Percentiles rank a stretch among this genome's conserved stretches.
Conservation (phyloP, 2,113 vertebrate genomes). For the Haemorhous mexicanus region DNA sequence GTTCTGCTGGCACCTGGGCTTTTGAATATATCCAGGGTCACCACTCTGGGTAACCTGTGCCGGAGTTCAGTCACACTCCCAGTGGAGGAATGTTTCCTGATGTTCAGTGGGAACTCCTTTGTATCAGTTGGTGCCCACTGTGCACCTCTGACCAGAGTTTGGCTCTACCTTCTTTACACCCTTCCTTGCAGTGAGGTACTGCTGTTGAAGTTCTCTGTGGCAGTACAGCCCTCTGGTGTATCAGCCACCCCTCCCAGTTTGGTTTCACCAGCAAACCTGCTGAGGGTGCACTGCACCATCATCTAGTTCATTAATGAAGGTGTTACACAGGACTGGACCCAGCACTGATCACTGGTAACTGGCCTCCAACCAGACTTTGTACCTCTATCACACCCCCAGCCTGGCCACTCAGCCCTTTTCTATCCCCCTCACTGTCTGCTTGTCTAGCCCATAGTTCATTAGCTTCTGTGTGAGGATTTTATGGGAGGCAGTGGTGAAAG, state of each 20-base stretch:
- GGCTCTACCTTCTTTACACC: not conserved
- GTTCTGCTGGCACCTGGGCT: not conserved
- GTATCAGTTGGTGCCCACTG: not conserved
- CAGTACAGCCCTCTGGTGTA: not conserved
- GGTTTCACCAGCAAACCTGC: not conserved
- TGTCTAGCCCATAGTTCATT: not conserved
- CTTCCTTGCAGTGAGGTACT: not conserved
- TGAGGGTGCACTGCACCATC: not conserved
- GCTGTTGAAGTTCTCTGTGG: not conserved
- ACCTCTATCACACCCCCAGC: not conserved
- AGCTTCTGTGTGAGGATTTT: not conserved
- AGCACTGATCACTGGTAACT: not conserved
- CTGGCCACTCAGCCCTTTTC: not conserved
- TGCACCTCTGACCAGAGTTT: not conserved
- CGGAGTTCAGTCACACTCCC: not conserved
- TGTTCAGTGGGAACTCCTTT: not conserved
- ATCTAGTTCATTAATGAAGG: not conserved
- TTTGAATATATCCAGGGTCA: not conserved
- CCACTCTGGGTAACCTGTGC: not conserved
- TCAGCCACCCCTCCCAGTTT: not conserved
- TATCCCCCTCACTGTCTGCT: not conserved
- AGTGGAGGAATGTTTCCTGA: not conserved
- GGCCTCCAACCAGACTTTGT: not conserved
- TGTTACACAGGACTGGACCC: not conserved
- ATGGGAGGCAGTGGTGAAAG: not conserved